phyloP scores from a whole-genome alignment of 2,797 vertebrate genomes.

The Buphagus erythrorhynchus region DNA sequence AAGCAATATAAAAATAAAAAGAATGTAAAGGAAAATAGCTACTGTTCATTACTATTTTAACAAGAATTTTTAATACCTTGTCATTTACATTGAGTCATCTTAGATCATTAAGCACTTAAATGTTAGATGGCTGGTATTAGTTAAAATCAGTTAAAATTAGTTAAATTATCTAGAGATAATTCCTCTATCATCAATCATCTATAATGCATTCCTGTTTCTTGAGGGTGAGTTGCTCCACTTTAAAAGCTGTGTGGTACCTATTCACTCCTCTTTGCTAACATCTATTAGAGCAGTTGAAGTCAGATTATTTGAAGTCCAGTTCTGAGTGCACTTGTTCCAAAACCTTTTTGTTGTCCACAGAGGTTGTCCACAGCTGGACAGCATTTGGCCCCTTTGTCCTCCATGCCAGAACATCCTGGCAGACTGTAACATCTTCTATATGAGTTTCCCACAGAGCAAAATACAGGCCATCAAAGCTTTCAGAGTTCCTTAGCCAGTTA shows the following conservation, averaged over 20 bases:
- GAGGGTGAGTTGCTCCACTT: background rate
- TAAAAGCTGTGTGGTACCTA: background rate
- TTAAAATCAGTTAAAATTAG: background rate
- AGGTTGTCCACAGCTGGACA: background rate
- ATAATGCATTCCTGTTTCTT: background rate
- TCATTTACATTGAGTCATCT: background rate
- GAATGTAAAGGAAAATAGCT: background rate
- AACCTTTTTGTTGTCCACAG: background rate
- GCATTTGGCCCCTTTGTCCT: background rate
- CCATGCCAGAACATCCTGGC: background rate
- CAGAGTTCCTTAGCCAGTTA: background rate
- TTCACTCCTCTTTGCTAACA: background rate
- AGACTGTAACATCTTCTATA: background rate
- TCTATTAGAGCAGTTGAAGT: background rate
- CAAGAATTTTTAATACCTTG: background rate
- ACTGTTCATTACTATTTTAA: background rate
- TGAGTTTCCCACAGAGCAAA: background rate
- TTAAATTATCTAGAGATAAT: background rate
- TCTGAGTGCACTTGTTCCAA: background rate
- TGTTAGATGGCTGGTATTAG: background rate
- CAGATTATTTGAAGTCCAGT: background rate
- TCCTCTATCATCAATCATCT: background rate
- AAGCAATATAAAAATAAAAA: background rate
- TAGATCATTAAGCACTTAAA: background rate
- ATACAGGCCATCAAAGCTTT: background rate